Conservation (phyloP, 2,888 invertebrate species). For the Sphinx pinastri region DNA sequence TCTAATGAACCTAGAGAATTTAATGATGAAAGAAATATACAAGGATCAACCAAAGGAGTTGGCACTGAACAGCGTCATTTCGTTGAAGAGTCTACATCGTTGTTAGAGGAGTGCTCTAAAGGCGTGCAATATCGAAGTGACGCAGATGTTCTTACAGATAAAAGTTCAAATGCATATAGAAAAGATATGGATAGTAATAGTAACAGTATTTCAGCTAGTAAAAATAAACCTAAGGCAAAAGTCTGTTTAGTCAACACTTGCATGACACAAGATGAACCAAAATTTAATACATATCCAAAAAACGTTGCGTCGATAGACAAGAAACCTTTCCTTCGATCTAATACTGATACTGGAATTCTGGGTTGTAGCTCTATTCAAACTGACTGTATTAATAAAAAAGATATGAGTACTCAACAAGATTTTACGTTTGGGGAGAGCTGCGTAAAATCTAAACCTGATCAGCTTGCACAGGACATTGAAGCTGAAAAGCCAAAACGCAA, state of each 20-base stretch:
- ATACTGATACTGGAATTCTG: constrained; percentile 52
- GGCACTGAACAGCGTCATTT: constrained; percentile 47
- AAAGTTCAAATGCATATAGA: constrained; percentile 36
- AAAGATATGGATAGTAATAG: constrained; percentile 33
- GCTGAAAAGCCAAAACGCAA: background rate
- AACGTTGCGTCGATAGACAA: constrained; percentile 36
- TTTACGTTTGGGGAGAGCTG: background rate
- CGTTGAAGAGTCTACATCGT: constrained; percentile 56
- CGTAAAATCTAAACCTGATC: background rate
- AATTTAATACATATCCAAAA: constrained; percentile 61
- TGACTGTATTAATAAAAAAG: constrained; percentile 36
- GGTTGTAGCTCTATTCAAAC: constrained; percentile 1
- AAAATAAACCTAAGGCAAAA: constrained; percentile 32
- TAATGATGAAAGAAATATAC: constrained; percentile 30
- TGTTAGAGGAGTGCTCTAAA: constrained; percentile 61
- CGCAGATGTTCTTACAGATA: background rate
- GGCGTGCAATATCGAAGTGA: constrained; percentile 54
- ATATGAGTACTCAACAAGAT: constrained; percentile 27
- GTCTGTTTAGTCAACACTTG: constrained; percentile 28
- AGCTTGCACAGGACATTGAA: background rate
- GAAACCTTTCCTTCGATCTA: constrained; percentile 55
- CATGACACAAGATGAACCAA: constrained; percentile 32
- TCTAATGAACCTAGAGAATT: constrained; percentile 37
- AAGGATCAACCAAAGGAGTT: constrained; percentile 40
- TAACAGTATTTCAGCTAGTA: constrained; percentile 26